Base-by-base conservation (phyloP, 2,797 vertebrate genomes). In the Epinephelus malabaricus region DNA sequence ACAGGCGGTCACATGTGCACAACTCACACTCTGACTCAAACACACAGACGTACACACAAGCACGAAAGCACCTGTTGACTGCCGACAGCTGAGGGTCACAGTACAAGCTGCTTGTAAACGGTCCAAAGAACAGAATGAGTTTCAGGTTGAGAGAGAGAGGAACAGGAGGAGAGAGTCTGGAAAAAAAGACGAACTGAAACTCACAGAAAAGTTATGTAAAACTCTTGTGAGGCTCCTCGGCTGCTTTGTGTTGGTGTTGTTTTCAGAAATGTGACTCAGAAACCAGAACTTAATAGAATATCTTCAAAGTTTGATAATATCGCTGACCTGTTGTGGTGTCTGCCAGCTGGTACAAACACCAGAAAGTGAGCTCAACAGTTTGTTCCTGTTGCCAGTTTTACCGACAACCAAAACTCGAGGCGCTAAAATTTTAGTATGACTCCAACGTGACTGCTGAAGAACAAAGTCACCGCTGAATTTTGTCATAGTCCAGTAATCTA, bases 11-110 rank as follows among this genome's bases (percentile, higher is more conserved):
- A 78, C 73, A 21, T 67, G 64, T 63, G 43, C 49, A 7, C 47
- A 0, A 17, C 63, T 12, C 68, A 69, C 68, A 69, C 69, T 27
- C 49, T 30, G 12, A 71, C 60, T 18, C 23, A 34, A 53, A 75
- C 60, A 49, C 75, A 61, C 73, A 59, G 15, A 64, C 69, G 15
- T 54, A 34, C 47, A 30, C 55, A 78, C 76, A 66, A 55, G 50
- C 85, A 78, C 13, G 34, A 76, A 78, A 70, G 76, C 93, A 95
- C 91, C 92, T 95, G 94, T 94, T 89, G 79, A 67, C 76, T 38
- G 81, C 34, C 46, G 85, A 94, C 93, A 94, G 95, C 94, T 95
- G 94, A 92, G 83, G 92, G 92, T 93, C 89, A 86, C 87, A 78
- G 85, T 45, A 79, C 81, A 54, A 80, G 86, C 87, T 81, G 78